phyloP scores from a whole-genome alignment of 2,113 vertebrate genomes.

The Hemiprocne comata region DNA sequence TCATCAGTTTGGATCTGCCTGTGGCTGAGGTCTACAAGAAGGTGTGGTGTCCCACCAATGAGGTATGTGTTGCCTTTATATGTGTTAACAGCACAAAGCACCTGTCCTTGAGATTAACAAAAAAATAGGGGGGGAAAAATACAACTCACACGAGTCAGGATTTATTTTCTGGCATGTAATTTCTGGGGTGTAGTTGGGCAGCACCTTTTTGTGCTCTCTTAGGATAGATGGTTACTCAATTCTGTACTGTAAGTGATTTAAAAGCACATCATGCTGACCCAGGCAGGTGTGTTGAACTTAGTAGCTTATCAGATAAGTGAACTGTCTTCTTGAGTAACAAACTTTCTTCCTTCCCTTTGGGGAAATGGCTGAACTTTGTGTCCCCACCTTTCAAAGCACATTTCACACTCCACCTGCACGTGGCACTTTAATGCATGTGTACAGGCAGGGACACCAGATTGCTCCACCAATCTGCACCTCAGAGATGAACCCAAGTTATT shows the following conservation, averaged over 20 bases:
- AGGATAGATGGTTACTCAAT: background rate
- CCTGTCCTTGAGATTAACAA: background rate
- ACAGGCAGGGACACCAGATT: background rate
- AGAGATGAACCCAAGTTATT: background rate
- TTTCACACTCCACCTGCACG: background rate
- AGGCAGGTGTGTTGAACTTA: background rate
- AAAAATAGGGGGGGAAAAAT: background rate
- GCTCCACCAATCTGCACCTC: background rate
- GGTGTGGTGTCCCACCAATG: slow-evolving; percentile 98
- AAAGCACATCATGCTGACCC: background rate
- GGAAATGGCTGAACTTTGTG: background rate
- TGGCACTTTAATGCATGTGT: background rate
- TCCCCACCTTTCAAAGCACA: background rate
- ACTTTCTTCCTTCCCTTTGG: background rate
- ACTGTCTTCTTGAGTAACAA: background rate
- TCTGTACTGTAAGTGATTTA: background rate
- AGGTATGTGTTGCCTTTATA: slow-evolving; percentile 78
- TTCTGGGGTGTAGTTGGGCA: background rate
- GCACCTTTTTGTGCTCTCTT: background rate
- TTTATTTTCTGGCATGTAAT: background rate
- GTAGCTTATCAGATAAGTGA: background rate
- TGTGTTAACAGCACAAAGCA: background rate
- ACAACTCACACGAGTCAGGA: background rate
- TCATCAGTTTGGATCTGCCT: slow-evolving; percentile 95
- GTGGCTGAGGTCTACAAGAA: slow-evolving; percentile 99